Evolutionary conservation across 2,797 vertebrate genomes (phyloP).

Genomic region (Gymnodraco acuticeps): DNA sequence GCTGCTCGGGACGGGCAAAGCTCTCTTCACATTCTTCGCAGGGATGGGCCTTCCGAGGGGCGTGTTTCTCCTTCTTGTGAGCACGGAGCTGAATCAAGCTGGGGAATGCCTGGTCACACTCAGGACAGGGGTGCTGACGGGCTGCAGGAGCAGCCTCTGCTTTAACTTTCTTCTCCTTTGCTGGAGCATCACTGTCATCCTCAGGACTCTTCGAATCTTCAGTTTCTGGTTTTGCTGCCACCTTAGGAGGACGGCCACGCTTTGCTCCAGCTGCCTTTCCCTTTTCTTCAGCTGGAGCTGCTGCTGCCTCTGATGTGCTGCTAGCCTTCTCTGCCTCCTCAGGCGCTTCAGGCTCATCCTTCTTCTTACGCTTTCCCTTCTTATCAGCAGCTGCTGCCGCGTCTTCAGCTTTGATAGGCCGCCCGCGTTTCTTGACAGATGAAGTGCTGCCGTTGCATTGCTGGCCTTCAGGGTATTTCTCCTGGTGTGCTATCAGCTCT

Average conservation of each 20-base stretch:
- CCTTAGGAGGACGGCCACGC: slow-evolving; percentile 80
- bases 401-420: slow-evolving; percentile 78
- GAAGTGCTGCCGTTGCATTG: slow-evolving; percentile 82
- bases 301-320: slow-evolving; percentile 46
- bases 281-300: slow-evolving; percentile 71
- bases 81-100: slow-evolving; percentile 76
- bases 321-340: slow-evolving; percentile 63
- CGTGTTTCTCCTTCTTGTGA: slow-evolving; percentile 87
- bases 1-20: slow-evolving; percentile 84
- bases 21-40: slow-evolving; percentile 87
- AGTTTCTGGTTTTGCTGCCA: slow-evolving; percentile 54
- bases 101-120: slow-evolving; percentile 81
- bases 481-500: slow-evolving; percentile 83
- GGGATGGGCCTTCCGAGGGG: slow-evolving; percentile 81
- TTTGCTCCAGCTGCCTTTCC: slow-evolving; percentile 69
- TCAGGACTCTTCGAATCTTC: slow-evolving; percentile 64
- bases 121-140: slow-evolving; percentile 77
- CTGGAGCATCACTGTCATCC: slow-evolving; percentile 53
- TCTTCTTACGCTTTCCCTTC: slow-evolving; percentile 82
- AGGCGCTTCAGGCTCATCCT: slow-evolving; percentile 65
- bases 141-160: slow-evolving; percentile 22
- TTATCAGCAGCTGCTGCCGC: slow-evolving; percentile 71
- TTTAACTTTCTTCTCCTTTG: slow-evolving; percentile 78
- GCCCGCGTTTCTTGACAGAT: slow-evolving; percentile 80
- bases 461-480: slow-evolving; percentile 84